A percentile compares a stretch with the other conserved stretches of the same genome.
Conservation (phyloP, 2,888 invertebrate species). For the Xestia sexstrigata region DNA sequence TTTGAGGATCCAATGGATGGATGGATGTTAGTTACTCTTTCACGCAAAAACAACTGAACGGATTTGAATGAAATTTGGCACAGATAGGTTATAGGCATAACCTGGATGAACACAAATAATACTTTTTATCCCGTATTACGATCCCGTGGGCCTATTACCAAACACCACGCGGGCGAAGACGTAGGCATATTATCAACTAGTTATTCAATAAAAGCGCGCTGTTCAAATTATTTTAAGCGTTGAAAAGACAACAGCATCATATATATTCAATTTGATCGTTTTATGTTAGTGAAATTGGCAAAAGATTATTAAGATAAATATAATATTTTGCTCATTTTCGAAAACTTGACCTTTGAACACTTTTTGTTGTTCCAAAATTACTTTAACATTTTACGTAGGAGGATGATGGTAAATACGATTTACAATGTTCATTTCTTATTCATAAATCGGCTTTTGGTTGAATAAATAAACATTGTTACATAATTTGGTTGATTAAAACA, state of each 20-base stretch:
- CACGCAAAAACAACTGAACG: too few species aligned
- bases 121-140: background rate
- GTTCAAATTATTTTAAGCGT: background rate
- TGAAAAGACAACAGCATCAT: background rate
- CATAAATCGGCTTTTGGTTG: constrained; percentile 10
- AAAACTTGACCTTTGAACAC: background rate
- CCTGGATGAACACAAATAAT: background rate
- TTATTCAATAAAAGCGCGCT: background rate
- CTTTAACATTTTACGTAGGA: constrained; percentile 13
- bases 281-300: background rate
- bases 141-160: too few species aligned
- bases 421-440: constrained; percentile 10
- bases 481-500: background rate
- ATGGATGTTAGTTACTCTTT: too few species aligned
- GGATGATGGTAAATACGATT: background rate
- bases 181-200: background rate
- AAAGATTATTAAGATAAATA: background rate
- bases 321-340: too few species aligned
- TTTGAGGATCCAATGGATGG: too few species aligned
- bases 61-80: too few species aligned
- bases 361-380: constrained; percentile 9
- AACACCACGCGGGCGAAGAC: too few species aligned
- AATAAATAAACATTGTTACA: constrained; percentile 12
- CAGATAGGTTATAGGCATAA: too few species aligned
- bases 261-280: background rate